A percentile compares a stretch with the other conserved stretches of the same genome.
These are phyloP conservation scores for Gambusia holbrooki DNA, from an alignment of 2,113 vertebrate genomes.

Conservation along the genomic window DNA sequence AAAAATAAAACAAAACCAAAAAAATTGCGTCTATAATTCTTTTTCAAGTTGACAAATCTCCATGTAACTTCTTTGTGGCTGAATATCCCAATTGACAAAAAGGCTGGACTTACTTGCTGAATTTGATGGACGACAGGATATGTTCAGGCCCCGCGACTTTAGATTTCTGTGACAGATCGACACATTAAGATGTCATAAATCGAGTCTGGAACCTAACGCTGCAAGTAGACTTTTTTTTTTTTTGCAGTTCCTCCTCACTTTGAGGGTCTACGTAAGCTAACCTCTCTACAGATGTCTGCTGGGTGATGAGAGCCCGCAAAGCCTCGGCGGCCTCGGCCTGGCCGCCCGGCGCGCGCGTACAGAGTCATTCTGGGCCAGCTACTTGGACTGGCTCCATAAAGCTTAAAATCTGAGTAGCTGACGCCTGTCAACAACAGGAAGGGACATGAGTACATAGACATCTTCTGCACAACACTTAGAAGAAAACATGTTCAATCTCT, in stretches of 20 bases:
- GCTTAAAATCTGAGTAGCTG: conserved; percentile 71
- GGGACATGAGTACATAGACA: conserved; percentile 22
- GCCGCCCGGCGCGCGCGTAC: conserved; percentile 37
- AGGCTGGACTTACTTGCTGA: conserved; percentile 70
- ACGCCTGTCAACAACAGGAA: conserved; percentile 71
- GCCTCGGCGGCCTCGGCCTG: conserved; percentile 41
- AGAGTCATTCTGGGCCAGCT: conserved; percentile 55
- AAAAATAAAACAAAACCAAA: no score
- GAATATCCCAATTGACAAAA: background rate
- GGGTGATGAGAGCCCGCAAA: conserved; percentile 27
- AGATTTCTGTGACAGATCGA: conserved; percentile 56
- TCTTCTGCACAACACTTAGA: background rate
- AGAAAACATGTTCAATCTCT: background rate
- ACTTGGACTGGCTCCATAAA: conserved; percentile 21
- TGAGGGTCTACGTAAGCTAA: conserved; percentile 27
- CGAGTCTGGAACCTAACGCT: background rate
- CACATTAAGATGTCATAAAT: conserved; percentile 22
- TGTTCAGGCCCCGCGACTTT: conserved; percentile 55
- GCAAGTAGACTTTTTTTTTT: background rate
- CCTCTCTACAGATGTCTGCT: conserved; percentile 48
- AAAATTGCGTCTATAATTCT: no score
- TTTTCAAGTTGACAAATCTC: background rate
- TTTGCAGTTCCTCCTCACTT: background rate
- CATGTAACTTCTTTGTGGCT: background rate
- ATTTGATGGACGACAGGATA: conserved; percentile 74